Base-by-base conservation (phyloP, 2,888 invertebrate species). In the Epicampocera succincta region DNA sequence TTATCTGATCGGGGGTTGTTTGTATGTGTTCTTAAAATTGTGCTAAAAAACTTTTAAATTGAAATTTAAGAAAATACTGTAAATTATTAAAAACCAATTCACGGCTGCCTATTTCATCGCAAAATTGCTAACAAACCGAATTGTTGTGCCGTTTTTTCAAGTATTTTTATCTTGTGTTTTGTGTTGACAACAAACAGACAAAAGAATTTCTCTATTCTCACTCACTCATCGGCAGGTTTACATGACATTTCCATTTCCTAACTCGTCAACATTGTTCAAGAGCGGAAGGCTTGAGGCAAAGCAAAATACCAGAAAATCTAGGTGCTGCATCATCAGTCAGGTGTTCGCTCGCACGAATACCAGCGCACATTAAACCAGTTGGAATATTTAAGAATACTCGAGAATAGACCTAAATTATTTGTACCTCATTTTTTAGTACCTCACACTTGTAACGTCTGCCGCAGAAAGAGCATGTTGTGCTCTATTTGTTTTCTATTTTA, bases 241-340 rank as follows among this genome's bases (percentile, higher is more conserved):
- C 78, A 78, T 61, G 71, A 75, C 66, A 78, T 75, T 78, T 82
- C 71, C 82, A 75, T 82, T 78, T 82, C 61, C 74, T 52, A 44
- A 12, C 63, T 33, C 50, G 63, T 74, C 48, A 42, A n/a, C n/a
- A 56, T 2, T 56, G 48, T 9, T 66, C 71, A 44, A n/a, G 54
- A 66, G 44, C 48, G 65, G 66, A 78, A 74, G 56, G 71, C 82
- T 78, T 50, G 38, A 61, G 78, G 82, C 81, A 48, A 56, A 52
- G 38, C 12, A 73, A 66, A 60, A 46, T 11, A 15, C 21, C 46
- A 19, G 17, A 54, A 78, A 73, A 72, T 72, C 38, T 79, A 60
- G 78, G 66, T 66, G 66, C 60, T 44, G 61, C 71, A 58, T 56
- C 68, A 48, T 13, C 38, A 66, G 44, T 52, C 52, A 44, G 3